Evolutionary conservation across 2,888 invertebrate species (phyloP).

Genomic region (Heteromurus nitidus): DNA sequence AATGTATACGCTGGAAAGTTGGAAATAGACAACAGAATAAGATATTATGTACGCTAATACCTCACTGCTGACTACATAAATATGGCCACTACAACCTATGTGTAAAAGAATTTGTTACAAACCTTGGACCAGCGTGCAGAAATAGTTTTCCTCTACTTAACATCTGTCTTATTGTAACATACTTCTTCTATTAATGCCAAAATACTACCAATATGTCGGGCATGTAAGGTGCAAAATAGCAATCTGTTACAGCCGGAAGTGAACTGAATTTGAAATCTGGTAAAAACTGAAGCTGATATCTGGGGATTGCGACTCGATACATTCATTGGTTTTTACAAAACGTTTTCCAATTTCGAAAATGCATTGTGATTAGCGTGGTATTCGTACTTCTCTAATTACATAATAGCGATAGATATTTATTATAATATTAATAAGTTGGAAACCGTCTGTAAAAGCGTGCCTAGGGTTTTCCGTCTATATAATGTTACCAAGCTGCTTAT

Average conservation of each 20-base stretch:
- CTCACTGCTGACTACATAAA: constrained; percentile 31
- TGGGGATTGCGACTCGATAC: neutral
- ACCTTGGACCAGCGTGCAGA: constrained; percentile 63
- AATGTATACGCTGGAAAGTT: constrained; percentile 38
- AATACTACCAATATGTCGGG: constrained; percentile 35
- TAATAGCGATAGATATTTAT: neutral
- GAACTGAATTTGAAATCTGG: too few species aligned
- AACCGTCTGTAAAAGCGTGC: constrained; percentile 50
- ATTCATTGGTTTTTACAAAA: neutral
- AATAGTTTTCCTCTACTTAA: constrained; percentile 30
- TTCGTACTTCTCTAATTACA: neutral
- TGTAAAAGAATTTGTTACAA: constrained; percentile 56
- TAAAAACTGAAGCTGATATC: too few species aligned
- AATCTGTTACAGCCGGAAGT: too few species aligned
- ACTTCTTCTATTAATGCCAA: constrained; percentile 23
- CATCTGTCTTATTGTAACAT: neutral
- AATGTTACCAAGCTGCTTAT: constrained; percentile 54
- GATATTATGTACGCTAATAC: constrained; percentile 43
- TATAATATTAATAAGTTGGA: constrained; percentile 33
- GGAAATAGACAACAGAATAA: constrained; percentile 52
- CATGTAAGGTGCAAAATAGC: too few species aligned
- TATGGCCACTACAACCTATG: constrained; percentile 21
- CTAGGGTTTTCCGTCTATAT: constrained; percentile 49
- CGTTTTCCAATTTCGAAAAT: constrained; percentile 5
- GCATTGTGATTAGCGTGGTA: constrained; percentile 9